These are phyloP conservation scores for Vesta saturnalis DNA, from an alignment of 2,888 invertebrate species.

Conservation along the genomic window DNA sequence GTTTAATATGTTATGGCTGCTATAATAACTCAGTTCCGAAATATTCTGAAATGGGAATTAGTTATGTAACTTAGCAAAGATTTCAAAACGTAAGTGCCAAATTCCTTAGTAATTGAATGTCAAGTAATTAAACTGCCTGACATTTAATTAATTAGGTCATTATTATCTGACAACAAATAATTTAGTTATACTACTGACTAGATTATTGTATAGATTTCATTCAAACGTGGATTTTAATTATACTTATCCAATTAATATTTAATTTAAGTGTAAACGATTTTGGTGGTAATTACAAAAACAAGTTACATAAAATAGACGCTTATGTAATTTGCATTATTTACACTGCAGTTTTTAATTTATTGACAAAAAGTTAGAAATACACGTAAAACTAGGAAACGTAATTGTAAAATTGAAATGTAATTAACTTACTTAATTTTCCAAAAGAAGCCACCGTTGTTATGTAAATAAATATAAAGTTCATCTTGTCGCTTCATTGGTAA, in stretches of 20 bases:
- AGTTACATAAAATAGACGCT: not conserved
- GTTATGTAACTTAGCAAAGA: not conserved
- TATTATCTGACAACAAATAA: not conserved
- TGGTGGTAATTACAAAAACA: not conserved
- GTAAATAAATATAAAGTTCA: not conserved
- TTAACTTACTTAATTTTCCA: not conserved
- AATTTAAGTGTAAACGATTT: too few relatives aligned
- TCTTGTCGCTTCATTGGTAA: conserved; percentile 7
- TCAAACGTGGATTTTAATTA: too few relatives aligned
- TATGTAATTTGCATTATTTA: too few relatives aligned
- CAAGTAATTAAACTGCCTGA: not conserved
- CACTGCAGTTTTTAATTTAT: too few relatives aligned
- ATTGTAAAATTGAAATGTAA: too few relatives aligned
- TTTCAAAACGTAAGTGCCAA: not conserved
- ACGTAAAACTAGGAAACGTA: too few relatives aligned
- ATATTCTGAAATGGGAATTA: not conserved
- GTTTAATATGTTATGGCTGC: not conserved
- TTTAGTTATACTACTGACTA: not conserved
- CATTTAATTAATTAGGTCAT: conserved; percentile 1
- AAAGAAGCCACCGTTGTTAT: not conserved
- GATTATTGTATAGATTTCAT: not conserved
- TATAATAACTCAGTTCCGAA: not conserved
- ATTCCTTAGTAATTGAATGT: not conserved
- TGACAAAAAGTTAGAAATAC: too few relatives aligned
- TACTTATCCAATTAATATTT: too few relatives aligned